These are phyloP conservation scores for Drosophila colorata DNA, from an alignment of 2,888 invertebrate species.

Conservation along the genomic window DNA sequence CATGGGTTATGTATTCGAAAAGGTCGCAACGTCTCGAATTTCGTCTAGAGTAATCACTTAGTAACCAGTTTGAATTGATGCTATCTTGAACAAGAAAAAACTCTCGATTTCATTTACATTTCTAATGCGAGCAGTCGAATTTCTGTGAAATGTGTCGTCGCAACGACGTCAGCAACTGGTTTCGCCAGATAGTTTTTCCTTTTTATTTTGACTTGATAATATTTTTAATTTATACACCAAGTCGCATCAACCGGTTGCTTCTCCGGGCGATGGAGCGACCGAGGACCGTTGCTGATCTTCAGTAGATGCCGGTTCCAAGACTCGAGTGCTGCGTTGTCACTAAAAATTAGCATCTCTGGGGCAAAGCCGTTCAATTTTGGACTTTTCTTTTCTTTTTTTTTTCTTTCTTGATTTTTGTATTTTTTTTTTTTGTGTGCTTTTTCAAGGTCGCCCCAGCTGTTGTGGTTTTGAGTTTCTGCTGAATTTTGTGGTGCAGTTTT, in stretches of 20 bases:
- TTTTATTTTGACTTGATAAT: slow-evolving; percentile 42
- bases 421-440: slow-evolving; percentile 50
- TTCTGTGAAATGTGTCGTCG: slow-evolving; percentile 50
- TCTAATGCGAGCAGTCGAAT: slow-evolving; percentile 52
- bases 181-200: slow-evolving; percentile 46
- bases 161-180: slow-evolving; percentile 71
- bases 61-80: slow-evolving; percentile 26
- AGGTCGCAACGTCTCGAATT: slow-evolving; percentile 16
- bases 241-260: slow-evolving; percentile 62
- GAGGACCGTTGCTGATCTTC: slow-evolving; percentile 47
- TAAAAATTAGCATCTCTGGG: slow-evolving; percentile 77
- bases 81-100: background rate
- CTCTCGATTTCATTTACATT: slow-evolving; percentile 80
- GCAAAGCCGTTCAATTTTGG: slow-evolving; percentile 18
- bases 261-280: slow-evolving; percentile 8
- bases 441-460: slow-evolving; percentile 65
- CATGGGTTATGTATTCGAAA: slow-evolving; percentile 41
- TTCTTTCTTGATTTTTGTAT: slow-evolving; percentile 21
- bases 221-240: slow-evolving; percentile 54
- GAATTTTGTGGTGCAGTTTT: slow-evolving; percentile 40
- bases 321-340: slow-evolving; percentile 57
- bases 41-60: slow-evolving; percentile 13
- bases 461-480: slow-evolving; percentile 40
- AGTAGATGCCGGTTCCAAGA: slow-evolving; percentile 43
- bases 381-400: slow-evolving; percentile 64